A percentile compares a stretch with the other conserved stretches of the same genome.
These are phyloP conservation scores for Zaprionus taronus DNA, from an alignment of 1,140 invertebrate species.

Conservation along the genomic window DNA sequence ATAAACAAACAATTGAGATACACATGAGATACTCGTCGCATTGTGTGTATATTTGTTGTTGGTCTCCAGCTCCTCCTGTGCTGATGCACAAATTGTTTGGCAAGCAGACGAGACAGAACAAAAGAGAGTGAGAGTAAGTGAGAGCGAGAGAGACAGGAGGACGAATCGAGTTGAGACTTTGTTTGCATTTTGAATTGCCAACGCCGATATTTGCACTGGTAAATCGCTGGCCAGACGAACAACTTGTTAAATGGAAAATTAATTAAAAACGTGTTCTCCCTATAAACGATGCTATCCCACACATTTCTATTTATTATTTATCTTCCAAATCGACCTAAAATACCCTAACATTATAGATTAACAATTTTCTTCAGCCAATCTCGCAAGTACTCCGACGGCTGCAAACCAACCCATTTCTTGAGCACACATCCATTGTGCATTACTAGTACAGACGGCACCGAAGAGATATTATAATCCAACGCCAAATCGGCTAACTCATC, in stretches of 20 bases:
- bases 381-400: conserved; percentile 94
- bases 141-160: not conserved
- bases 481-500: conserved; percentile 95
- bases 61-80: conserved; percentile 35
- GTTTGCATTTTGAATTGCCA: conserved; percentile 79
- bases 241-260: conserved; percentile 56
- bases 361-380: conserved; percentile 92
- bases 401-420: conserved; percentile 93
- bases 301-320: conserved; percentile 1
- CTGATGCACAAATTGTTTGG: conserved; percentile 72
- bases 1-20: conserved; percentile 77
- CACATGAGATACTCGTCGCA: conserved; percentile 29
- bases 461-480: conserved; percentile 92
- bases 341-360: not conserved
- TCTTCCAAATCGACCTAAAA: not conserved
- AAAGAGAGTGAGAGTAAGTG: not conserved
- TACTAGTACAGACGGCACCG: conserved; percentile 94
- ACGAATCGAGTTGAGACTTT: conserved; percentile 46
- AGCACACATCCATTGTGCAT: conserved; percentile 95
- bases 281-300: conserved; percentile 17
- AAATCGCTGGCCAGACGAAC: conserved; percentile 35
- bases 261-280: conserved; percentile 61
- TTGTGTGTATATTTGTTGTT: conserved; percentile 58
- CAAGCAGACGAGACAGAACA: conserved; percentile 61
- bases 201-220: conserved; percentile 52